phyloP scores from a whole-genome alignment of 2,888 invertebrate species.

The Archips crataeganus region DNA sequence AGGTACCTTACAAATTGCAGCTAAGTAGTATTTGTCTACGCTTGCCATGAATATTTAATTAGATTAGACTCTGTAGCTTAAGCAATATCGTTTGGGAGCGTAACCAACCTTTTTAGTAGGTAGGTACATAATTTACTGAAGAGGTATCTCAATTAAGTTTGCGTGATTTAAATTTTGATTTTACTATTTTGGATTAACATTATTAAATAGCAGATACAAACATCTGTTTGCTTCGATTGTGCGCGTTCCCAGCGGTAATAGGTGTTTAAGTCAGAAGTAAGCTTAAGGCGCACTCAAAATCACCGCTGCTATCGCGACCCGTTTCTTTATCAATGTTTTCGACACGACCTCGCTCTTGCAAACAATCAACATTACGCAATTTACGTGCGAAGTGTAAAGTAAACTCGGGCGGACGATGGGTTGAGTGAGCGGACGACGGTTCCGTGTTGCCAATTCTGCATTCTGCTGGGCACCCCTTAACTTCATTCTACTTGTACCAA shows the following conservation, averaged over 20 bases:
- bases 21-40: neutral
- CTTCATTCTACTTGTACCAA: neutral
- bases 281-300: neutral
- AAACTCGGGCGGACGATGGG: constrained; percentile 11
- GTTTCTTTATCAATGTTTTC: constrained; percentile 26
- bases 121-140: neutral
- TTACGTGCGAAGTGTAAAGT: constrained; percentile 18
- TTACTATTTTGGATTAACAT: too few species aligned
- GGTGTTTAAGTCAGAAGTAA: neutral
- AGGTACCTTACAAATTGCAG: too few species aligned
- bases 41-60: neutral
- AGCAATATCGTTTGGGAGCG: neutral
- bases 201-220: too few species aligned
- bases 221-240: too few species aligned
- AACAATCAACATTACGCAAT: constrained; percentile 53
- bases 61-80: too few species aligned
- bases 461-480: neutral
- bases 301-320: neutral
- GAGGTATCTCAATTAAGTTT: too few species aligned
- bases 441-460: neutral
- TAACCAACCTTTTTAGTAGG: neutral
- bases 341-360: constrained; percentile 52
- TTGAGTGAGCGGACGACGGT: neutral
- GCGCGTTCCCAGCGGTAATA: too few species aligned
- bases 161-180: too few species aligned